These are phyloP conservation scores for Spea multiplicata DNA, from an alignment of 2,113 vertebrate genomes.

Conservation along the genomic window DNA sequence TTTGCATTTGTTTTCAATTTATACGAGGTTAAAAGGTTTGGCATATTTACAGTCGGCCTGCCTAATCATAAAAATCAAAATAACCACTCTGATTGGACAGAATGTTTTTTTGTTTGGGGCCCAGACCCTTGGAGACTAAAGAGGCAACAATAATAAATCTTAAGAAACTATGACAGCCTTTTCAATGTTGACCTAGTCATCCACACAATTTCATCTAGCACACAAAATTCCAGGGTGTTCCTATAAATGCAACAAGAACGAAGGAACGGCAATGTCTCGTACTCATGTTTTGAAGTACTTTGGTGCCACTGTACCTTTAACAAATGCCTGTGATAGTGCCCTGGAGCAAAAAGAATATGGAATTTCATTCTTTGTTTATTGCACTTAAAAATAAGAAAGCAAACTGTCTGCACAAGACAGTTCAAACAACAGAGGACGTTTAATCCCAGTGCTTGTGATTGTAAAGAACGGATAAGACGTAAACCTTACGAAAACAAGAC, in stretches of 20 bases:
- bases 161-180: neutral
- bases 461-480: conserved; percentile 1
- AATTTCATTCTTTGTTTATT: conserved; percentile 40
- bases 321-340: conserved; percentile 23
- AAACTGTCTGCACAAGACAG: conserved; percentile 13
- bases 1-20: conserved; percentile 27
- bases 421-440: neutral
- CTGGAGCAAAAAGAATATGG: conserved; percentile 29
- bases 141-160: neutral
- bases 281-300: conserved; percentile 18
- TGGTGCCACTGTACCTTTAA: conserved; percentile 20
- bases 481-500: conserved; percentile 4
- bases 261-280: conserved; percentile 8
- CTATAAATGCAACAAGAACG: neutral
- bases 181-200: neutral
- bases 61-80: conserved; percentile 12
- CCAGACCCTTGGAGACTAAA: conserved; percentile 1
- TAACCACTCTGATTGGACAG: conserved; percentile 2
- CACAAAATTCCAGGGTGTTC: neutral
- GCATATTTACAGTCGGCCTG: neutral
- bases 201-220: conserved; percentile 2
- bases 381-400: conserved; percentile 22
- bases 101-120: neutral
- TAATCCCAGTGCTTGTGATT: conserved; percentile 23
- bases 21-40: neutral